phyloP scores from a whole-genome alignment of 2,888 invertebrate species.

The Sphecodes monilicornis region DNA sequence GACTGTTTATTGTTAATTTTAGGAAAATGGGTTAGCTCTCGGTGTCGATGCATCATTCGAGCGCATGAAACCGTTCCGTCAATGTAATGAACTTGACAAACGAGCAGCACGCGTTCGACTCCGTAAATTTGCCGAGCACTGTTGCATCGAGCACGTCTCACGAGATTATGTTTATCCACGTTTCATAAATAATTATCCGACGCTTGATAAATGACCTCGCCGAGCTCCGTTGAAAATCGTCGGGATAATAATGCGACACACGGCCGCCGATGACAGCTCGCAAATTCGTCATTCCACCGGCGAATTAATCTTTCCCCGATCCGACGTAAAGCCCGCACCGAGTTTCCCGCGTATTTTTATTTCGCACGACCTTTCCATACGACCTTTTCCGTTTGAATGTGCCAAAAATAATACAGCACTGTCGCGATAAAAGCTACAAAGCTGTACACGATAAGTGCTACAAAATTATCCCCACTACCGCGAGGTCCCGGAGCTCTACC shows the following conservation, averaged over 20 bases:
- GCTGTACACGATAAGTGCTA: no score
- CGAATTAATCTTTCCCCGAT: constrained; percentile 54
- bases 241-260: constrained; percentile 53
- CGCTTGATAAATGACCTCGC: constrained; percentile 52
- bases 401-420: no score
- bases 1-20: background rate
- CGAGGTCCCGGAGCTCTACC: no score
- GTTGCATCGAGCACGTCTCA: constrained; percentile 19
- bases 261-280: constrained; percentile 48
- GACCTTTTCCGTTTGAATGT: no score
- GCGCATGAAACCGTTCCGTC: background rate
- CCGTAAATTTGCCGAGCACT: constrained; percentile 29
- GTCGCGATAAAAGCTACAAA: no score
- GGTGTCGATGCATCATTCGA: background rate
- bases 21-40: background rate
- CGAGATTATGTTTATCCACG: constrained; percentile 43
- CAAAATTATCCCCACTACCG: no score
- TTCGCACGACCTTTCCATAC: constrained; percentile 21
- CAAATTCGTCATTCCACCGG: constrained; percentile 52
- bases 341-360: constrained; percentile 46
- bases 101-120: constrained; percentile 16
- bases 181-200: constrained; percentile 57
- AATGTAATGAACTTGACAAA: constrained; percentile 36
- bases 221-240: constrained; percentile 41
- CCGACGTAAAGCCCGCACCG: constrained; percentile 16